Percentiles rank a stretch among this genome's conserved stretches.
These are phyloP conservation scores for Tinamus major DNA, from an alignment of 2,797 vertebrate genomes.

Conservation along the genomic window DNA sequence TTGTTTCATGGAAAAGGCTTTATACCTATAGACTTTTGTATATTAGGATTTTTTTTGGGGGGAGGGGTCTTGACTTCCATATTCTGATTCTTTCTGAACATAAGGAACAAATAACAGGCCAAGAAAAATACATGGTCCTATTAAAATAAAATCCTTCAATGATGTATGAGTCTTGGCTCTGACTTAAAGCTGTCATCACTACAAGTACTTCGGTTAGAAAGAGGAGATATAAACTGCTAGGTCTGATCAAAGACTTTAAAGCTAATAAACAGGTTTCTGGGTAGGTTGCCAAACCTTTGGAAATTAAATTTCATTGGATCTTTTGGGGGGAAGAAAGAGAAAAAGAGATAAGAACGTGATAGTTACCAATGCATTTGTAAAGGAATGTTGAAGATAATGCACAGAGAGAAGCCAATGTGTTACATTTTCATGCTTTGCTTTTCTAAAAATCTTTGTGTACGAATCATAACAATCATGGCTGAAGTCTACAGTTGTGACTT, in stretches of 20 bases:
- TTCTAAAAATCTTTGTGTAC: neutral
- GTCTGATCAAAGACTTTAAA: slow-evolving; percentile 55
- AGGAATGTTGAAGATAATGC: neutral
- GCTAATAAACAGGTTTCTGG: slow-evolving; percentile 34
- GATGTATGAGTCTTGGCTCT: slow-evolving; percentile 58
- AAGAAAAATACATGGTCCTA: slow-evolving; percentile 39
- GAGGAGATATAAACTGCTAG: neutral
- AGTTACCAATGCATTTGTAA: neutral
- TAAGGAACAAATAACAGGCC: neutral
- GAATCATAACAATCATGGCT: neutral
- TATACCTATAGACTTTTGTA: fast-evolving
- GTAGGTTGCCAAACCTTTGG: slow-evolving; percentile 25
- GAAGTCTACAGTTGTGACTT: neutral
- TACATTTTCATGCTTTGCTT: neutral
- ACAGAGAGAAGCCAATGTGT: neutral
- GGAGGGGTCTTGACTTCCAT: neutral
- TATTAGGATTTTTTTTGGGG: neutral
- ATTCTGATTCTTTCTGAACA: slow-evolving; percentile 1
- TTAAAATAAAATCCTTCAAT: slow-evolving; percentile 50
- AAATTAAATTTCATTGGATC: slow-evolving; percentile 7
- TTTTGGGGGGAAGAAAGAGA: neutral
- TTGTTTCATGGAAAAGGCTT: neutral
- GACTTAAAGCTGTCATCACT: slow-evolving; percentile 31
- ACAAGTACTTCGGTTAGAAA: slow-evolving; percentile 21
- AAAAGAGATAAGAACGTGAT: neutral